Base-by-base conservation (phyloP, 2,797 vertebrate species). In the Calcarius lapponicus region DNA sequence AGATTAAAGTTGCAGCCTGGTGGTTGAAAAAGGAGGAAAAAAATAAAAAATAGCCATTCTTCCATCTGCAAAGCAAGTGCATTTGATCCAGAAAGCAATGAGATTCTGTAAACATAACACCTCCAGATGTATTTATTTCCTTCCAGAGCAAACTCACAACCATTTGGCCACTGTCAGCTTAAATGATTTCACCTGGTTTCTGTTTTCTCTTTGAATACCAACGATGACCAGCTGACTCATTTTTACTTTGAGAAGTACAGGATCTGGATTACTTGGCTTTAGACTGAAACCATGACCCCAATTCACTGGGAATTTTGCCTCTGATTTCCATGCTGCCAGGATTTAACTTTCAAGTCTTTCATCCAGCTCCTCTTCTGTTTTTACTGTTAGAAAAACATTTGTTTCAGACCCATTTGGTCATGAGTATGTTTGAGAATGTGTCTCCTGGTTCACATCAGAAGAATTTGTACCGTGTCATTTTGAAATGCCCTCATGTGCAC, bases 161-260 rank as follows among this genome's bases (percentile, higher is more conserved):
- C 51, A 54, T 36, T 79, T 89, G 78, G 60, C 70, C 47, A 75
- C 43, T 88, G 36, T 21, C 58, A 61, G 50, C 26, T 82, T 81
- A 66, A 95, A 69, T 54, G 2, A 87, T 72, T 94, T 93, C 89
- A 76, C 86, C 71, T 91, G 78, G 42, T 82, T 93, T 82, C 6
- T 81, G 42, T 81, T 86, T 80, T 80, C 26, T 28, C 38, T 79
- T 73, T 71, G 43, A 90, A 75, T 57, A 89, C 51, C 51, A 75
- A 0, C 0, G 0, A 70, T 56, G 76, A 86, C 47, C 78, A 88
- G 36, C 73, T 96, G 84, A 88, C 31, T 92, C 21, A 57, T 42
- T 93, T 90, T 80, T 79, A 80, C 50, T 71, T 81, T 72, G 51
- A 93, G 80, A 90, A 80, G 28, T 38, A 51, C 25, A 81, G 61